phyloP scores from a whole-genome alignment of 35 echinoderm and acorn worm genomes.

The Apostichopus japonicus region DNA sequence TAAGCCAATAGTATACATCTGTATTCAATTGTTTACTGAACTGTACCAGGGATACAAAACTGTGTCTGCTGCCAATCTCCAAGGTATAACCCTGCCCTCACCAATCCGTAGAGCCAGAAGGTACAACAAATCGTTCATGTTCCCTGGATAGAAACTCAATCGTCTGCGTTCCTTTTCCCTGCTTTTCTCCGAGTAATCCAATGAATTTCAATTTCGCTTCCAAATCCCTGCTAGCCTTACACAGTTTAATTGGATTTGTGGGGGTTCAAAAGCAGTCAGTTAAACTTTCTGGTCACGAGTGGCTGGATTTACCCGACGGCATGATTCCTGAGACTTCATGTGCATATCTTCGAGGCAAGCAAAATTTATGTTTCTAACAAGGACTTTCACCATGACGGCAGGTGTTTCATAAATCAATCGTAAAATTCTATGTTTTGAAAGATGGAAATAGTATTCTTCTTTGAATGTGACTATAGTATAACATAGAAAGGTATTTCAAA shows the following conservation, averaged over 20 bases:
- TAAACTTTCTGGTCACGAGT: background rate
- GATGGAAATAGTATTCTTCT: too few species aligned
- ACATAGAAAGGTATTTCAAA: too few species aligned
- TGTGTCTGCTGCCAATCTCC: background rate
- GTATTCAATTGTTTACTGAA: too few species aligned
- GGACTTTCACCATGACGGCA: background rate
- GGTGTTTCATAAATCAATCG: background rate
- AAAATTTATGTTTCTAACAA: too few species aligned
- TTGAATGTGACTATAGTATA: too few species aligned
- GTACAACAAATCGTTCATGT: background rate
- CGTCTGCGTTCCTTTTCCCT: background rate
- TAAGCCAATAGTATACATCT: too few species aligned
- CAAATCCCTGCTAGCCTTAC: conserved; percentile 8
- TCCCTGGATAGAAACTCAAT: conserved; percentile 19
- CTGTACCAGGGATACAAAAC: too few species aligned
- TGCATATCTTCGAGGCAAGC: background rate
- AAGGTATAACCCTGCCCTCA: background rate
- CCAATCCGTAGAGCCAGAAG: background rate
- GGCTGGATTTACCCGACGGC: background rate
- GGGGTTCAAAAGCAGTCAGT: background rate
- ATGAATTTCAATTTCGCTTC: conserved; percentile 38
- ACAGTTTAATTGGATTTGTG: conserved; percentile 33
- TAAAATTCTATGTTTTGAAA: too few species aligned
- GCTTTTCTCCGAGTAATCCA: conserved; percentile 14
- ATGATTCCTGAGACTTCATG: background rate